Evolutionary conservation across 2,797 vertebrate genomes (phyloP).

Genomic region (Tragelaphus oryx): DNA sequence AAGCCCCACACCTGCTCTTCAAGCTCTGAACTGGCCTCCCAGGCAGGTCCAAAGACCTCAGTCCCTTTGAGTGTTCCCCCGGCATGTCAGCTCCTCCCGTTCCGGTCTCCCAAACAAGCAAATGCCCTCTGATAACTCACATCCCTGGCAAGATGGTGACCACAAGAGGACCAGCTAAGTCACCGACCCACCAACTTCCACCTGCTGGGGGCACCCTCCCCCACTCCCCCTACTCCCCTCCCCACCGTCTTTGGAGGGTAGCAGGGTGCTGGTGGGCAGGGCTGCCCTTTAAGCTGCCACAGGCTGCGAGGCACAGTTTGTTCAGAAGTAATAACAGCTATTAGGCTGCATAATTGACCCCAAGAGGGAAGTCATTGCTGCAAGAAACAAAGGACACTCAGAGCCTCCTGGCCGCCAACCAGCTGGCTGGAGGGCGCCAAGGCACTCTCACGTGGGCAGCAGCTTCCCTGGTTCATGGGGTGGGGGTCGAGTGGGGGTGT

Average conservation of each 20-base stretch:
- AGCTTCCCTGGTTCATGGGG: accelerated
- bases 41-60: background rate
- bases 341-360: conserved; percentile 66
- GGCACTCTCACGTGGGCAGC: background rate
- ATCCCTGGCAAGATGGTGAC: too few relatives aligned
- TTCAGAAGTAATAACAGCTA: conserved; percentile 63
- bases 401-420: conserved; percentile 48
- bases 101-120: background rate
- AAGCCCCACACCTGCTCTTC: background rate
- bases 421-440: conserved; percentile 30
- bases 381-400: conserved; percentile 71
- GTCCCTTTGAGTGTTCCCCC: background rate
- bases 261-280: background rate
- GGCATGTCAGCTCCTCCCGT: accelerated
- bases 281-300: background rate
- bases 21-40: background rate
- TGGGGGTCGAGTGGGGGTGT: accelerated
- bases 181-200: background rate
- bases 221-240: background rate
- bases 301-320: conserved; percentile 37
- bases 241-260: background rate
- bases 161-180: background rate
- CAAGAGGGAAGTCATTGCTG: conserved; percentile 68
- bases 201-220: background rate
- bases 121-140: background rate